A percentile compares a stretch with the other conserved stretches of the same genome.
phyloP scores from a whole-genome alignment of 2,888 invertebrate species.

The Plutella xylostella region DNA sequence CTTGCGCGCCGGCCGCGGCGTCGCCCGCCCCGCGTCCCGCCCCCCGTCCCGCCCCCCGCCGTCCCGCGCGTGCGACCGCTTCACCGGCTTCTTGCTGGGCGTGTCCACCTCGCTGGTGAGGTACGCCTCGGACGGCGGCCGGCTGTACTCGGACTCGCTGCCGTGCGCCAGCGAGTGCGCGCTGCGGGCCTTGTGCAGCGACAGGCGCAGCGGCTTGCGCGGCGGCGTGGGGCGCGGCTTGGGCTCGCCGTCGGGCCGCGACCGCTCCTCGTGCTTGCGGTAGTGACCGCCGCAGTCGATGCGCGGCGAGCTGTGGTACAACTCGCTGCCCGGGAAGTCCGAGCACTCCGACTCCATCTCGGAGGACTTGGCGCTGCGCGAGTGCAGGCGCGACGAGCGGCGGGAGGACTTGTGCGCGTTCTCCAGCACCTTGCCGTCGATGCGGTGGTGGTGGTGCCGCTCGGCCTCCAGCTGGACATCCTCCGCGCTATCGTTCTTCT shows the following conservation, averaged over 20 bases:
- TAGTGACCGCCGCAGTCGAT: slow-evolving; percentile 67
- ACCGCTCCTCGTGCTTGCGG: slow-evolving; percentile 47
- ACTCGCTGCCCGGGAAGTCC: slow-evolving; percentile 56
- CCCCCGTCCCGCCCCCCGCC: slow-evolving; percentile 34
- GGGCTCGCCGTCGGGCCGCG: slow-evolving; percentile 35
- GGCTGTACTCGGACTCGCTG: slow-evolving; percentile 54
- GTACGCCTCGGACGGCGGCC: slow-evolving; percentile 37
- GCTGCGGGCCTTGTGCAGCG: slow-evolving; percentile 85
- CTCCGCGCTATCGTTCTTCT: slow-evolving; percentile 55
- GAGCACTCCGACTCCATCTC: slow-evolving; percentile 84
- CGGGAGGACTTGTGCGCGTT: slow-evolving; percentile 66
- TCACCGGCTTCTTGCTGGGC: slow-evolving; percentile 74
- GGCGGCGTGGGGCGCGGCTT: slow-evolving; percentile 82
- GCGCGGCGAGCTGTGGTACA: slow-evolving; percentile 48
- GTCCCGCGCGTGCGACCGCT: slow-evolving; percentile 64
- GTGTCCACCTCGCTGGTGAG: slow-evolving; percentile 44
- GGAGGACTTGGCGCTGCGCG: slow-evolving; percentile 76
- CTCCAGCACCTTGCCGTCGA: slow-evolving; percentile 64
- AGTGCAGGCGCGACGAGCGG: slow-evolving; percentile 55
- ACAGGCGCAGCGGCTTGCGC: slow-evolving; percentile 85
- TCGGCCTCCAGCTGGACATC: slow-evolving; percentile 62
- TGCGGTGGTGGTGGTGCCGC: slow-evolving; percentile 51
- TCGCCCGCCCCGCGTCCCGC: slow-evolving; percentile 41
- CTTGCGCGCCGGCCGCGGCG: slow-evolving; percentile 45
- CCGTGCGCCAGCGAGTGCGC: slow-evolving; percentile 75